phyloP scores from a whole-genome alignment of 2,888 invertebrate species.

The Coleophora deauratella region DNA sequence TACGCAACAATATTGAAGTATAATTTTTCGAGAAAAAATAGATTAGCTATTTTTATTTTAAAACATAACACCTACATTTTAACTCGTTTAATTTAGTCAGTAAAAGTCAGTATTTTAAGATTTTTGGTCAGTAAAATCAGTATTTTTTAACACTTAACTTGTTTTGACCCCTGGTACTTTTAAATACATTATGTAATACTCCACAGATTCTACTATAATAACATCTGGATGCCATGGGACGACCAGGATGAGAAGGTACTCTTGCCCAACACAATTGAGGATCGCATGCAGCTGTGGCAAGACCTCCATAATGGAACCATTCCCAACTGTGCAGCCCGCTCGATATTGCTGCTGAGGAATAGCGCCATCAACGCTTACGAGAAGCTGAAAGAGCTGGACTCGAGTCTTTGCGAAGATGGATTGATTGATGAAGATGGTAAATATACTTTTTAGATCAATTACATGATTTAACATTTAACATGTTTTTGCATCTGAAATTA shows the following conservation, averaged over 20 bases:
- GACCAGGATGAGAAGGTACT: conserved; percentile 77
- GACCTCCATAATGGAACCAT: conserved; percentile 56
- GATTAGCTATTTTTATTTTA: no score
- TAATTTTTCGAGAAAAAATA: no score
- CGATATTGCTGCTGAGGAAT: conserved; percentile 42
- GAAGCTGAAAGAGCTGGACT: conserved; percentile 51
- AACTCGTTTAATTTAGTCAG: no score
- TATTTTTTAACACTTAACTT: no score
- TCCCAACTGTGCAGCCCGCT: conserved; percentile 44
- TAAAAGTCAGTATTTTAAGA: no score
- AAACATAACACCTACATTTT: no score
- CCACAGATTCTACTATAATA: conserved; percentile 76
- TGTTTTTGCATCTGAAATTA: neutral
- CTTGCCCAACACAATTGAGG: conserved; percentile 57
- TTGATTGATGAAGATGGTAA: conserved; percentile 58
- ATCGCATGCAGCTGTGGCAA: conserved; percentile 61
- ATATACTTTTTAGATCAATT: no score
- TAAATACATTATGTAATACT: no score
- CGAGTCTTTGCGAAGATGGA: conserved; percentile 53
- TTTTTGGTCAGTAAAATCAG: no score
- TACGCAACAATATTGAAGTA: no score
- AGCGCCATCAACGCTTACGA: conserved; percentile 60
- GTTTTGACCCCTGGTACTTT: no score
- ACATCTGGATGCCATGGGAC: conserved; percentile 81
- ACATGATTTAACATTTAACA: neutral